phyloP scores from a whole-genome alignment of 2,888 invertebrate genomes.

The Drosophila anceps region DNA sequence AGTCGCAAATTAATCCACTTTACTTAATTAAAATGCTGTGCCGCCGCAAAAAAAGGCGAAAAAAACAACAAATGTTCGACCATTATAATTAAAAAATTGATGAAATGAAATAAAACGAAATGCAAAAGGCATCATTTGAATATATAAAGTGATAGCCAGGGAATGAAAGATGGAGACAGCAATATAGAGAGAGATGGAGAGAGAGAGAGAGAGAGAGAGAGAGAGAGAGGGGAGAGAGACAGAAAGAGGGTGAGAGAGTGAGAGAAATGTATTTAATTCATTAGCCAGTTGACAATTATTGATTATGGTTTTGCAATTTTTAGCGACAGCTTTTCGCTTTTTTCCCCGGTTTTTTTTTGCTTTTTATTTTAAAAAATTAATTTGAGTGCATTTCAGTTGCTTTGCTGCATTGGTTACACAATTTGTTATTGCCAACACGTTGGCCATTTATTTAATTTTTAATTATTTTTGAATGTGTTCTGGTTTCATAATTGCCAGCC shows the following conservation, averaged over 20 bases:
- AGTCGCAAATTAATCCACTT: conserved; percentile 85
- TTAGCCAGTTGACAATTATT: conserved; percentile 82
- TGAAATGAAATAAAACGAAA: conserved; percentile 34
- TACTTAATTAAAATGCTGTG: conserved; percentile 83
- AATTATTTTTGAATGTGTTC: conserved; percentile 74
- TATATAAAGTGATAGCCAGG: not conserved
- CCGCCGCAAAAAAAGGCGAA: conserved; percentile 23
- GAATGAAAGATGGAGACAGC: not conserved
- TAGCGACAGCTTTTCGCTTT: conserved; percentile 25
- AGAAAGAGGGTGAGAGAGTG: not conserved
- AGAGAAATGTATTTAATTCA: conserved; percentile 75
- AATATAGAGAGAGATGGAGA: not conserved
- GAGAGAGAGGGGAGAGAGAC: too few relatives aligned
- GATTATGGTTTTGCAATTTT: conserved; percentile 67
- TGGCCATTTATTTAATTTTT: conserved; percentile 66
- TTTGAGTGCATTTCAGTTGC: conserved; percentile 54
- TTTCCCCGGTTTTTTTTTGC: not conserved
- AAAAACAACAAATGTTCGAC: conserved; percentile 25
- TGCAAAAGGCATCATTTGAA: conserved; percentile 12
- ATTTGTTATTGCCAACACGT: conserved; percentile 43
- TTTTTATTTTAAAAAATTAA: conserved; percentile 38
- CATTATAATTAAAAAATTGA: conserved; percentile 63
- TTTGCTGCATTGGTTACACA: conserved; percentile 61
- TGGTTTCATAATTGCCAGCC: conserved; percentile 63
- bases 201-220: not conserved